phyloP scores from a whole-genome alignment of 2,888 invertebrate species.

The Cyclophora albipunctata region DNA sequence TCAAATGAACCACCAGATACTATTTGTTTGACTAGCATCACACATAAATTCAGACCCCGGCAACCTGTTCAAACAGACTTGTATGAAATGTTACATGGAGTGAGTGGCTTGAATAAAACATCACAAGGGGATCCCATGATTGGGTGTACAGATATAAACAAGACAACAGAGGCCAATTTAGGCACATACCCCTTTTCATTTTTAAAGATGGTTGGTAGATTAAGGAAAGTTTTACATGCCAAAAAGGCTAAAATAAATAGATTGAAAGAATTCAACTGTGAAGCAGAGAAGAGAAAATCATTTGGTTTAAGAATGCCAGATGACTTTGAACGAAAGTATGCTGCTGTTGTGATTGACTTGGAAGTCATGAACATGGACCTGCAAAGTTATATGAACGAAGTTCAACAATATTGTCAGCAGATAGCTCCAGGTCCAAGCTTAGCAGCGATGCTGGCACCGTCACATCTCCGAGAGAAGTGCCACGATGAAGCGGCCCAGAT shows the following conservation, averaged over 20 bases:
- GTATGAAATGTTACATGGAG: constrained; percentile 34
- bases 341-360: constrained; percentile 88
- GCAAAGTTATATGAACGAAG: constrained; percentile 87
- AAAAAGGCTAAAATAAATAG: constrained; percentile 88
- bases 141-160: constrained; percentile 65
- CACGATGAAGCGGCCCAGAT: constrained; percentile 88
- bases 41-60: constrained; percentile 85
- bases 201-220: constrained; percentile 88
- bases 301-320: constrained; percentile 85
- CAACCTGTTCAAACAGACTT: constrained; percentile 75
- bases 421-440: constrained; percentile 91
- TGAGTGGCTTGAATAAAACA: constrained; percentile 40
- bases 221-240: constrained; percentile 88
- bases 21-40: constrained; percentile 87
- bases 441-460: constrained; percentile 91
- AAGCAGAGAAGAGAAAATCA: constrained; percentile 90
- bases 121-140: constrained; percentile 83
- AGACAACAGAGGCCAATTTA: constrained; percentile 68
- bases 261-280: constrained; percentile 90
- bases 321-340: constrained; percentile 94
- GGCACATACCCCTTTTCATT: constrained; percentile 91
- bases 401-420: constrained; percentile 89
- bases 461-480: constrained; percentile 90
- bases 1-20: constrained; percentile 95
- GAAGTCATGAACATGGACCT: constrained; percentile 94